Conservation (phyloP, 2,888 invertebrate genomes). For the Aphrophora alni region DNA sequence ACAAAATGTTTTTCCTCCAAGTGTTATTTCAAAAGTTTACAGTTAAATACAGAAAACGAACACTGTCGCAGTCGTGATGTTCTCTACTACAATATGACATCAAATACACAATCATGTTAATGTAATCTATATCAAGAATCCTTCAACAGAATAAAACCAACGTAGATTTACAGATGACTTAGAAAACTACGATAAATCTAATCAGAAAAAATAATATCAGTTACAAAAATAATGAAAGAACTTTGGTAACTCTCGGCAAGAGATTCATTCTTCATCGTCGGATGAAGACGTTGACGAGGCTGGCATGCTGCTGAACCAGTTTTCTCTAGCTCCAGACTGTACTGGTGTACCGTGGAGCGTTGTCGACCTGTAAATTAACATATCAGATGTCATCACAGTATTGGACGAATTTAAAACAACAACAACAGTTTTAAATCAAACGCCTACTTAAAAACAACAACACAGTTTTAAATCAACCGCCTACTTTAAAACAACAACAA, state of each 20-base stretch:
- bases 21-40: too few species aligned
- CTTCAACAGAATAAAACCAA: not conserved
- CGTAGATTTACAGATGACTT: not conserved
- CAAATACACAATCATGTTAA: not conserved
- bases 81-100: not conserved
- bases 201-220: not conserved
- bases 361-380: conserved; percentile 41
- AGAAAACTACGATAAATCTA: not conserved
- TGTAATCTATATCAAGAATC: not conserved
- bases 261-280: conserved; percentile 53
- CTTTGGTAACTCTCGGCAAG: not conserved
- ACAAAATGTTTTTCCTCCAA: too few species aligned
- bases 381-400: too few species aligned
- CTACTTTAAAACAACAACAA: too few species aligned
- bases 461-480: too few species aligned
- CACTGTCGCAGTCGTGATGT: not conserved
- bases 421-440: too few species aligned
- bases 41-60: not conserved
- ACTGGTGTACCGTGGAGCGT: conserved; percentile 54
- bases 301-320: conserved; percentile 64
- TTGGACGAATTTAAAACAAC: too few species aligned
- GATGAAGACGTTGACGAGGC: conserved; percentile 62
- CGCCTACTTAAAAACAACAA: too few species aligned
- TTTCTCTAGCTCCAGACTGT: conserved; percentile 58
- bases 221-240: not conserved